These are phyloP conservation scores for Panurus biarmicus DNA, from an alignment of 2,113 vertebrate genomes.

Conservation along the genomic window DNA sequence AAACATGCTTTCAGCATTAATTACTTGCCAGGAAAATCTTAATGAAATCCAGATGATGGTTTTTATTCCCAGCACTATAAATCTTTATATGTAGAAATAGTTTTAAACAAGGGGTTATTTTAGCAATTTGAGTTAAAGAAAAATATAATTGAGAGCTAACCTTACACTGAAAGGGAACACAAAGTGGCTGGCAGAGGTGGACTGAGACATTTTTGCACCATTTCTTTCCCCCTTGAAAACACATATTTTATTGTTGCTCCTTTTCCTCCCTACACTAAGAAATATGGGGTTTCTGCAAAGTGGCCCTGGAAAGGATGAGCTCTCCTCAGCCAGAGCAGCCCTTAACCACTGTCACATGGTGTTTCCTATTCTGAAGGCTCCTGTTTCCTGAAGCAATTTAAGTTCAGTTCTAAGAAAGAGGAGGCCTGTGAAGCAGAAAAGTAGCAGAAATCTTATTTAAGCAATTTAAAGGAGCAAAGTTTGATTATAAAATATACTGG, in stretches of 20 bases:
- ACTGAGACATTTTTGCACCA: not conserved
- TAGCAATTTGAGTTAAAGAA: not conserved
- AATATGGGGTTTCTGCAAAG: not conserved
- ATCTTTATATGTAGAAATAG: not conserved
- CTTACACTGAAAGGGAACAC: not conserved
- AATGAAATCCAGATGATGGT: slow-evolving; percentile 16
- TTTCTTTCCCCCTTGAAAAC: not conserved
- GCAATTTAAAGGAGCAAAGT: not conserved
- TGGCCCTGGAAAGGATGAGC: not conserved
- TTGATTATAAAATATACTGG: not conserved
- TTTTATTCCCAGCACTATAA: slow-evolving; percentile 46
- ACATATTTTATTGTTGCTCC: not conserved
- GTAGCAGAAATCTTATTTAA: not conserved
- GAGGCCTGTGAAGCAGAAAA: not conserved
- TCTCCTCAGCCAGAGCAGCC: not conserved
- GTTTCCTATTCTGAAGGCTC: not conserved
- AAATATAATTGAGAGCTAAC: not conserved
- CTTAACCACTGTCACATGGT: not conserved
- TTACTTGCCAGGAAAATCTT: slow-evolving; percentile 34
- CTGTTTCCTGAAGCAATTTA: slow-evolving; percentile 5
- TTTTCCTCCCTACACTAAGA: not conserved
- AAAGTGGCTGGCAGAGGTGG: not conserved
- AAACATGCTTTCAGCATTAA: slow-evolving; percentile 24
- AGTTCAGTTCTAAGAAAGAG: not conserved
- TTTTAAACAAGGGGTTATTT: not conserved